These are phyloP conservation scores for Hyles lineata DNA, from an alignment of 2,888 invertebrate species.

Conservation along the genomic window DNA sequence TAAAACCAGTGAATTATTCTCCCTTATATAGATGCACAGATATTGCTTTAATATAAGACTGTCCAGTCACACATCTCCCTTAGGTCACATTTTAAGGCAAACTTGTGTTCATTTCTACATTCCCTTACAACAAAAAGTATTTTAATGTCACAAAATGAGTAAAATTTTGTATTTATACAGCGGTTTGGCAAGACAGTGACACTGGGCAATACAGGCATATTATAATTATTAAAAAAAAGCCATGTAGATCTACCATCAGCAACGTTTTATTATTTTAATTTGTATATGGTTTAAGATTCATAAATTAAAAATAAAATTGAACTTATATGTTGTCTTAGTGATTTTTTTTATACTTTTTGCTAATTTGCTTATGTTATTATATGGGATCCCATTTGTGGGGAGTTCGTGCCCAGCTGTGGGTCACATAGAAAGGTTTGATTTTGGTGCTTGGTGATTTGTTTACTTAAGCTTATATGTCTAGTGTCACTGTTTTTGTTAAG, in stretches of 20 bases:
- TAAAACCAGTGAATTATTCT: background rate
- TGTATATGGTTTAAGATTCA: background rate
- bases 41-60: background rate
- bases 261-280: no score
- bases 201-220: background rate
- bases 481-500: conserved; percentile 20
- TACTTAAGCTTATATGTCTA: background rate
- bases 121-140: conserved; percentile 23
- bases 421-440: background rate
- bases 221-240: no score
- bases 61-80: conserved; percentile 17
- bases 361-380: background rate
- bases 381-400: background rate
- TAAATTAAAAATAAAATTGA: background rate
- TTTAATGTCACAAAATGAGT: conserved; percentile 29
- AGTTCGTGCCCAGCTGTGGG: no score
- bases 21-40: no score
- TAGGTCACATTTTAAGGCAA: conserved; percentile 17
- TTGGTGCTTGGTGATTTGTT: background rate
- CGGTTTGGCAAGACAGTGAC: conserved; percentile 2
- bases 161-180: conserved; percentile 8
- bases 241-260: no score
- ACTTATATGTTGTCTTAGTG: background rate
- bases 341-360: background rate
- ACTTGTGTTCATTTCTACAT: conserved; percentile 24